phyloP scores from a whole-genome alignment of 2,888 invertebrate species.

The Chrysina gloriosa region DNA sequence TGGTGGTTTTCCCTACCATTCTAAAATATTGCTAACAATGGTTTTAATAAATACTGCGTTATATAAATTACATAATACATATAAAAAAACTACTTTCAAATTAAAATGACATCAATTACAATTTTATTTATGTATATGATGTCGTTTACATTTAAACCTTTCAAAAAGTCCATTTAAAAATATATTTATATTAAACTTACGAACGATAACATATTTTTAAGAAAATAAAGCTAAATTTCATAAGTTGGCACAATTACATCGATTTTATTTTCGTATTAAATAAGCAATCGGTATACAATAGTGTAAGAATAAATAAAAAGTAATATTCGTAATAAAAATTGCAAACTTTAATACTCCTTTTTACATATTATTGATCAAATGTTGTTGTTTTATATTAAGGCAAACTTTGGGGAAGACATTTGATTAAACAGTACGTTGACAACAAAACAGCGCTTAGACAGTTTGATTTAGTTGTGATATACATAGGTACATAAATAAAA shows the following conservation, averaged over 20 bases:
- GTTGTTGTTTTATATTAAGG: slow-evolving; percentile 44
- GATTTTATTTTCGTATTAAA: slow-evolving; percentile 1
- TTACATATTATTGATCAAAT: slow-evolving; percentile 34
- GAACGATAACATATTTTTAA: slow-evolving; percentile 39
- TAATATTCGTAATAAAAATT: slow-evolving; percentile 12
- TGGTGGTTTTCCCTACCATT: slow-evolving; percentile 44
- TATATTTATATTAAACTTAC: slow-evolving; percentile 34
- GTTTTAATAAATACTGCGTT: slow-evolving; percentile 49
- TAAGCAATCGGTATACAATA: slow-evolving; percentile 6
- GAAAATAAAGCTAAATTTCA: slow-evolving; percentile 11
- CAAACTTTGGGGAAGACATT: slow-evolving; percentile 50
- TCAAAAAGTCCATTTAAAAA: slow-evolving; percentile 33
- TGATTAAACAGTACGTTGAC: slow-evolving; percentile 35
- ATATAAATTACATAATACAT: slow-evolving; percentile 31
- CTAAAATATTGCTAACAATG: slow-evolving; percentile 51
- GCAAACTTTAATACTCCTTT: slow-evolving; percentile 15
- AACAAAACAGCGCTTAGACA: background rate
- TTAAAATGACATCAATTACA: slow-evolving; percentile 21
- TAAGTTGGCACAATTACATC: slow-evolving; percentile 32
- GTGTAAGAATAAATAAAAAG: slow-evolving; percentile 30
- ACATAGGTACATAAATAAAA: background rate
- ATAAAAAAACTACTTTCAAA: slow-evolving; percentile 30
- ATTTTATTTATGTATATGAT: slow-evolving; percentile 14
- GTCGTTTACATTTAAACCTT: background rate
- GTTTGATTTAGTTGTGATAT: background rate